phyloP scores from a whole-genome alignment of 2,797 vertebrate genomes.

The Bucorvus abyssinicus region DNA sequence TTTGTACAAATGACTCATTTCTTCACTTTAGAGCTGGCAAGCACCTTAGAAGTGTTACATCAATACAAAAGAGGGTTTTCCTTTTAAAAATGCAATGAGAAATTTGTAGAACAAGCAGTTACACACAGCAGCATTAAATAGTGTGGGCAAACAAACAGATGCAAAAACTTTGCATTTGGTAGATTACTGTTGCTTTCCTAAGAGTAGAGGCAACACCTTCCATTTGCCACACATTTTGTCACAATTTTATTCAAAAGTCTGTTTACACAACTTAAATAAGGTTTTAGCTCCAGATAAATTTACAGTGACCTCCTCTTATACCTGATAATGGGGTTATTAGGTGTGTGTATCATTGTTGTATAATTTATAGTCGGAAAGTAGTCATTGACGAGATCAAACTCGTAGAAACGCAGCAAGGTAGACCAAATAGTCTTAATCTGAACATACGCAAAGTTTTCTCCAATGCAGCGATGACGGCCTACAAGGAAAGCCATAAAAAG shows the following conservation, averaged over 20 bases:
- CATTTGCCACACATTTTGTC: not conserved
- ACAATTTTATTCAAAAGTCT: not conserved
- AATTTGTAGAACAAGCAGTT: not conserved
- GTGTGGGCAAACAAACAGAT: not conserved
- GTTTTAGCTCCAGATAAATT: not conserved
- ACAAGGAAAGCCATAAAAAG: not conserved
- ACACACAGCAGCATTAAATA: not conserved
- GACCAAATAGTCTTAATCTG: conserved; percentile 99
- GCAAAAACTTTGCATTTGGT: not conserved
- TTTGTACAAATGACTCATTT: not conserved
- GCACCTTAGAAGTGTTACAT: not conserved
- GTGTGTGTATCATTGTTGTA: conserved; percentile 98
- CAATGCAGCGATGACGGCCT: conserved; percentile 98
- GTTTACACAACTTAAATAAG: not conserved
- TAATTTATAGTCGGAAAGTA: conserved; percentile 96
- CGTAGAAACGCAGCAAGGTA: conserved; percentile 88
- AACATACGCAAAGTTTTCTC: conserved; percentile 96
- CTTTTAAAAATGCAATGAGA: conserved; percentile 1
- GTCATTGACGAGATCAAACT: conserved; percentile 90
- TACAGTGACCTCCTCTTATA: conserved; percentile 84
- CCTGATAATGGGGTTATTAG: conserved; percentile 89
- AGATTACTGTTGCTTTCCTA: not conserved
- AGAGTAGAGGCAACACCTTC: not conserved
- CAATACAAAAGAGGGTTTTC: not conserved
- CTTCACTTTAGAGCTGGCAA: not conserved